phyloP scores from a whole-genome alignment of 2,888 invertebrate species.

The Helobdella robusta region DNA sequence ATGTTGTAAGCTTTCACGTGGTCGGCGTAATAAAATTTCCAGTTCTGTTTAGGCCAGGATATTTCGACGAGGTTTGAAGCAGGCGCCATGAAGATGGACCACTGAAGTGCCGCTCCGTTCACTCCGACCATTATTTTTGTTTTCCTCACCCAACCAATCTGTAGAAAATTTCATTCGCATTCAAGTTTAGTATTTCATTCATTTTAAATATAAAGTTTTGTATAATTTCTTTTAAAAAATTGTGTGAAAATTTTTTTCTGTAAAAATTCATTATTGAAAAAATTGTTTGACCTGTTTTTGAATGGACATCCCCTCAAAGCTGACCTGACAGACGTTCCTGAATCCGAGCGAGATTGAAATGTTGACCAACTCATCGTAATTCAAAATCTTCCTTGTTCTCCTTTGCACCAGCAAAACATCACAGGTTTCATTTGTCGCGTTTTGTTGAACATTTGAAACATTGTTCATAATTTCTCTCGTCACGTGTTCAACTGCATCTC shows the following conservation, averaged over 20 bases:
- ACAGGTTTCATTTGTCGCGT: not conserved
- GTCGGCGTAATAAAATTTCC: constrained; percentile 20
- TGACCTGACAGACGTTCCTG: not conserved
- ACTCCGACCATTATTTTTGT: constrained; percentile 22
- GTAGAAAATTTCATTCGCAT: no score
- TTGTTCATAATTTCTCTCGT: not conserved
- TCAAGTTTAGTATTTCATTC: no score
- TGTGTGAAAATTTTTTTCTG: no score
- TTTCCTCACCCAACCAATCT: constrained; percentile 4
- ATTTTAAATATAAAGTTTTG: no score
- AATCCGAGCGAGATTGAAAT: constrained; percentile 8
- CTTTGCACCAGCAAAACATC: not conserved
- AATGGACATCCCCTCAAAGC: not conserved
- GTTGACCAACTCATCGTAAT: constrained; percentile 15
- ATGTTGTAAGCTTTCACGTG: constrained; percentile 20
- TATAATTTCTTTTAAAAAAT: no score
- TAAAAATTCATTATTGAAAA: no score
- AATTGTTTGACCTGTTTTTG: constrained; percentile 11
- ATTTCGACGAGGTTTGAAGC: constrained; percentile 27
- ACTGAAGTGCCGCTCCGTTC: constrained; percentile 30
- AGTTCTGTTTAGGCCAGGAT: constrained; percentile 28
- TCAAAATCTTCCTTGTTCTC: constrained; percentile 12
- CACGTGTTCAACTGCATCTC: constrained; percentile 18
- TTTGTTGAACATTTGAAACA: not conserved
- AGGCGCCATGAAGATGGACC: constrained; percentile 27